These are phyloP conservation scores for Pogonomyrmex barbatus DNA, from an alignment of 1,140 invertebrate species.

Conservation along the genomic window DNA sequence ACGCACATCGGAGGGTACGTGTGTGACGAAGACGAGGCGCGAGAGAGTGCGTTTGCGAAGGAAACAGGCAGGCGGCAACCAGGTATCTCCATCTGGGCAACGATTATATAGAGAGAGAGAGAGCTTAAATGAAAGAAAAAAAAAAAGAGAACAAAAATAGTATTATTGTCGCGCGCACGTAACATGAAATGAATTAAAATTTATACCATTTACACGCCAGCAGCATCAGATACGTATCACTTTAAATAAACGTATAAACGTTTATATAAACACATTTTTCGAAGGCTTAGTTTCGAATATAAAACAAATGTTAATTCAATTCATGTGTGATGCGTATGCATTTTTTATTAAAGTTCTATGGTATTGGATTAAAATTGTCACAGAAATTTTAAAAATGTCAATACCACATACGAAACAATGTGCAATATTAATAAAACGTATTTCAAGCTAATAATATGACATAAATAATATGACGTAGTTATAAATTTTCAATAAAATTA, in stretches of 20 bases:
- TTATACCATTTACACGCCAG: background rate
- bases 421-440: background rate
- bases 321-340: background rate
- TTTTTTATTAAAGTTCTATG: constrained; percentile 5
- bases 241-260: background rate
- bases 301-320: background rate
- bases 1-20: constrained; percentile 22
- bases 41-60: constrained; percentile 21
- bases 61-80: background rate
- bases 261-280: background rate
- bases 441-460: background rate
- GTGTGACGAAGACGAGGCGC: constrained; percentile 15
- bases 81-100: constrained; percentile 29
- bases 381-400: background rate
- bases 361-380: constrained; percentile 4
- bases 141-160: background rate
- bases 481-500: background rate
- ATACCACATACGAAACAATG: background rate
- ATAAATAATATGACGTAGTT: background rate
- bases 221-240: background rate
- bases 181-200: background rate
- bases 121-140: background rate
- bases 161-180: background rate
- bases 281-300: background rate
- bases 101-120: background rate